Evolutionary conservation across 2,113 vertebrate genomes (phyloP), one percentile per base, ranked within the genome.

Genomic region (Larimichthys polyactis): DNA sequence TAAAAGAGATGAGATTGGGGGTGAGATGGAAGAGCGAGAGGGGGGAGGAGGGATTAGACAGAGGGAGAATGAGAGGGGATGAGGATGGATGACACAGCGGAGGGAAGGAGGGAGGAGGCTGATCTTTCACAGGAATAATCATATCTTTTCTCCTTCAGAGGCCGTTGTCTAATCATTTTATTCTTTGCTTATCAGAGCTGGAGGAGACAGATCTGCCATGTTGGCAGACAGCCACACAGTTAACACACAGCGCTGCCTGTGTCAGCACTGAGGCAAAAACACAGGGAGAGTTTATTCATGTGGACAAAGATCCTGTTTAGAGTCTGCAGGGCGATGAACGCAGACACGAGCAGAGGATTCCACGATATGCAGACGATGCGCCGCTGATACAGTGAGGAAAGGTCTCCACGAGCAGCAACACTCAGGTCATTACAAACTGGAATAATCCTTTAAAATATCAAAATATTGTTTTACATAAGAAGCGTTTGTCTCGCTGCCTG

Each of bases 1-100:
- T 89, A 83, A 89, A 82, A 87, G 77, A 91, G 81, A 90, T 85
- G 77, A 83, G 85, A 91, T 83, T 57, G 75, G 54, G 84, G 75
- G 68, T 77, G 72, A 75, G 66, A 87, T 58, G 75, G 72, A 72
- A 59, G 82, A 49, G n/a, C 57, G 32, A 24, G 43, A 60, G 68
- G 9, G 74, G 84, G 88, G 59, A 78, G 78, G 16, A 51, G 76
- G 86, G 88, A 85, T 81, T 78, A 89, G 78, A 74, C 15, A 11
- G 82, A 11, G 82, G 66, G 60, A 55, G 58, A 24, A 65, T 29
- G 77, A 90, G 79, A 55, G 36, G 49, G 81, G 75, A 84, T 57
- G 88, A 89, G 75, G 78, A 86, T 2, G 52, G 86, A 90, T 82
- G 78, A 78, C 77, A 78, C 77, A 66, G 85, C 24, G 55, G 51